Evolutionary conservation across 2,888 invertebrate species (phyloP).

Genomic region (Aelia acuminata): DNA sequence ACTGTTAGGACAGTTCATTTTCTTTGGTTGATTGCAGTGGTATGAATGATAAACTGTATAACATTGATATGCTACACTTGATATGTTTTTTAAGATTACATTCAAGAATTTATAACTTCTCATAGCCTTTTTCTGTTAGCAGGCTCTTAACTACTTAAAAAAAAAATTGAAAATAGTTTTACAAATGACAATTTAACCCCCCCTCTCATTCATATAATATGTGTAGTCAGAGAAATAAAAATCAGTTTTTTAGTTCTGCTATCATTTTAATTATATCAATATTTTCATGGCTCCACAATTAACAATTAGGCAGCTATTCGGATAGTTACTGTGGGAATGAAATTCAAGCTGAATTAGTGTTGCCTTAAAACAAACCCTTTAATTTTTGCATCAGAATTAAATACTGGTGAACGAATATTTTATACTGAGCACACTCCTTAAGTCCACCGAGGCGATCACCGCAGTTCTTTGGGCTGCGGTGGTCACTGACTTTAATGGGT

Average conservation of each 20-base stretch:
- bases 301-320: background rate
- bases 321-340: background rate
- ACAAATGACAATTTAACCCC: slow-evolving; percentile 29
- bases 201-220: background rate
- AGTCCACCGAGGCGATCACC: slow-evolving; percentile 58
- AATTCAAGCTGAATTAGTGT: background rate
- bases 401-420: background rate
- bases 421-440: slow-evolving; percentile 60
- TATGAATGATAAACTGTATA: background rate
- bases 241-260: no score
- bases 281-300: background rate
- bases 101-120: background rate
- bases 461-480: background rate
- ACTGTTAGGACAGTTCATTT: background rate
- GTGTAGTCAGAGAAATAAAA: background rate
- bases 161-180: background rate
- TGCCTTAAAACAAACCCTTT: background rate
- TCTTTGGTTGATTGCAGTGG: background rate
- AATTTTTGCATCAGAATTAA: background rate
- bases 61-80: no score
- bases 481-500: slow-evolving; percentile 61
- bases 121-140: background rate
- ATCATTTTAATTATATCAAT: background rate
- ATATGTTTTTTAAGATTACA: background rate
- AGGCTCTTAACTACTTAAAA: background rate